Base-by-base conservation (phyloP, 2,797 vertebrate species). In the Poecilia picta region DNA sequence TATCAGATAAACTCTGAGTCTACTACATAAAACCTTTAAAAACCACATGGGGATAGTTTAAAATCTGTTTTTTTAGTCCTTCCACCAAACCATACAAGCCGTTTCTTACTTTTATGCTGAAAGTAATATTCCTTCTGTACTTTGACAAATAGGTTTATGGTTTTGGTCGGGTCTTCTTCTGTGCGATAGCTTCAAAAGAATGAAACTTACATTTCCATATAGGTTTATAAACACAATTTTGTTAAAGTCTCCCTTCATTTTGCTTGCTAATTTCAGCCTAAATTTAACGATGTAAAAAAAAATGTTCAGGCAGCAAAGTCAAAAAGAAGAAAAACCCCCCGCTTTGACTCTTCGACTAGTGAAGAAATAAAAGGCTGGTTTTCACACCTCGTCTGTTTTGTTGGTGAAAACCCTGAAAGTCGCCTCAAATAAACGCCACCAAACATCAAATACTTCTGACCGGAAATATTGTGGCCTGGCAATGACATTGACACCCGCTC, bases 131-230 rank as follows among this genome's bases (percentile, higher is more conserved):
- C 78, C 59, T 51, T 83, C 78, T 87, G 79, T 75, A 82, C 72
- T 73, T 76, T 68, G 72, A 88, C 82, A 73, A 81, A 84, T 81
- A 78, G 78, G 72, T 88, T 85, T 51, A 79, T 85, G 49, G 51
- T 88, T 79, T 79, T 88, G 79, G 85, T 88, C 79, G 75, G 74
- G 76, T 83, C 62, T 80, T 85, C 86, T 81, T 71, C 36, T 89
- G 79, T 18, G 66, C 77, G 75, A 64, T 57, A 47, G 72, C 82
- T 85, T 87, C 64, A 73, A 51, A 84, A n/a, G 41, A 39, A 41
- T 64, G 8, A 41, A 25, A 11, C 23, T 70, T 7, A 13, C 66
- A 41, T 43, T 25, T 43, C 36, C 39, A 15, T 15, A 25, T 11
- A 25, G 39, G 36, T 25, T 70, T 43, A 41, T 43, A 70, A 70